phyloP scores from a whole-genome alignment of 2,888 invertebrate species.

The Mylabris sibirica region DNA sequence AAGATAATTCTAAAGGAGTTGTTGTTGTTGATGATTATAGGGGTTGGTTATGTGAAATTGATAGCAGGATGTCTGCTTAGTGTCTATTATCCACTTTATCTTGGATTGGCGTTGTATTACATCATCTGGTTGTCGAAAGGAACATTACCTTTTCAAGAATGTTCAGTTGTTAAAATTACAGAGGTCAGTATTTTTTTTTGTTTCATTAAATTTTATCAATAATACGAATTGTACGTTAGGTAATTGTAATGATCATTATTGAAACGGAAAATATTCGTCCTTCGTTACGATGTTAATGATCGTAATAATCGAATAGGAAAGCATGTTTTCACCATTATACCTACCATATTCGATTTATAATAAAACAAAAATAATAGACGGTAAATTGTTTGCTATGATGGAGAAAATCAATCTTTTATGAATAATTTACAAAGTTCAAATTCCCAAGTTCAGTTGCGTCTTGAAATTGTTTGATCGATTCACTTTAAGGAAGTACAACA shows the following conservation, averaged over 20 bases:
- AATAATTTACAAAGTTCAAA: constrained; percentile 3
- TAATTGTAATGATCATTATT: not conserved
- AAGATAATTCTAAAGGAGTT: not conserved
- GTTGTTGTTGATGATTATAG: constrained; percentile 58
- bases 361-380: not conserved
- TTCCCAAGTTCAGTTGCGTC: not conserved
- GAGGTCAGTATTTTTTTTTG: constrained; percentile 56
- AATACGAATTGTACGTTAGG: not conserved
- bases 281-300: constrained; percentile 10
- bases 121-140: constrained; percentile 67
- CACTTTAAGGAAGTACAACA: not conserved
- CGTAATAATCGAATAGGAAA: constrained; percentile 9
- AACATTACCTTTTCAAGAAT: constrained; percentile 66
- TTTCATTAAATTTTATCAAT: constrained; percentile 1
- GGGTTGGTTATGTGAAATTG: constrained; percentile 69
- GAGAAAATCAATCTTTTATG: not conserved
- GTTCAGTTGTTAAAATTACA: constrained; percentile 59
- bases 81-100: constrained; percentile 67
- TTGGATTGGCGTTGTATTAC: constrained; percentile 66
- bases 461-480: not conserved
- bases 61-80: constrained; percentile 65
- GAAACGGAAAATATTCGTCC: constrained; percentile 22
- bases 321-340: constrained; percentile 18
- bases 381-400: not conserved
- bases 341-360: not conserved